Evolutionary conservation across 2,113 vertebrate genomes (phyloP).

Genomic region (Ptilorrhoa leucosticta): DNA sequence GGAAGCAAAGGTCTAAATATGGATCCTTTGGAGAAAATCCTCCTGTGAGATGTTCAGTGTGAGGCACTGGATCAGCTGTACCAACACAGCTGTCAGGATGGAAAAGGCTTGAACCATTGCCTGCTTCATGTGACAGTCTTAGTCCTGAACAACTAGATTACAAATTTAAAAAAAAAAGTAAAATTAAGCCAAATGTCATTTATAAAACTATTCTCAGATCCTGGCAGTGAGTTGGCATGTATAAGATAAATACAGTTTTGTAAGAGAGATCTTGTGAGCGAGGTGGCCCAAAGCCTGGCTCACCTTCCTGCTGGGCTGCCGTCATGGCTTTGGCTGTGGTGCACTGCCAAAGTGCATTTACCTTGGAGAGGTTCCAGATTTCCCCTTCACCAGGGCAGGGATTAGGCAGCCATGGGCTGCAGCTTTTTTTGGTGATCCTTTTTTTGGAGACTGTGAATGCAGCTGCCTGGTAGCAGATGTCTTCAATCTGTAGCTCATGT

Average conservation of each 20-base stretch:
- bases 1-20: neutral
- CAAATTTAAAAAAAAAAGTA: neutral
- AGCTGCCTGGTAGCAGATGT: neutral
- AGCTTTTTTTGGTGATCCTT: neutral
- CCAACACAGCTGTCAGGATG: neutral
- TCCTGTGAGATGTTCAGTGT: neutral
- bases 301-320: neutral
- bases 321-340: rapidly evolving
- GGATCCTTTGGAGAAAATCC: neutral
- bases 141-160: neutral
- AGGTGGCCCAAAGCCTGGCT: neutral
- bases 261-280: neutral
- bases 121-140: neutral
- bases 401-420: neutral
- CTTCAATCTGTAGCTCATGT: neutral
- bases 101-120: neutral
- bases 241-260: neutral
- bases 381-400: neutral
- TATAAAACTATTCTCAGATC: neutral
- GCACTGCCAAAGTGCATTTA: neutral
- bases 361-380: neutral
- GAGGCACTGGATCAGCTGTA: neutral
- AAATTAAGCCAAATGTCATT: neutral
- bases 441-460: neutral
- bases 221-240: neutral